These are phyloP conservation scores for Sesia bembeciformis DNA, from an alignment of 2,888 invertebrate genomes.

Conservation along the genomic window DNA sequence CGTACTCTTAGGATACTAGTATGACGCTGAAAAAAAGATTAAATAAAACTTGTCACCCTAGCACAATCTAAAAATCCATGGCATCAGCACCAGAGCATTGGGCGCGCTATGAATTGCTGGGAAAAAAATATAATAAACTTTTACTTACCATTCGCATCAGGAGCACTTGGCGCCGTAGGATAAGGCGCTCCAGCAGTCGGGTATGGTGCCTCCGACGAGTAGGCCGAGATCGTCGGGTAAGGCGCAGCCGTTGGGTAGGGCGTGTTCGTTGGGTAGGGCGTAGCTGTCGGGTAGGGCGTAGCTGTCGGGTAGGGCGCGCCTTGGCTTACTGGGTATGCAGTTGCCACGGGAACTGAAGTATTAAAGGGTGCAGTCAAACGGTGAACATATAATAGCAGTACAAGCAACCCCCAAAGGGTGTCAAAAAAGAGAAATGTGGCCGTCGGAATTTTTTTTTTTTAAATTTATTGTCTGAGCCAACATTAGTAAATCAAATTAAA, in stretches of 20 bases:
- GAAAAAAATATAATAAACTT: neutral
- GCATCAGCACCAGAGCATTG: too few relatives aligned
- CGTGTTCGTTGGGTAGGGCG: constrained; percentile 5
- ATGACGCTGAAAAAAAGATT: too few relatives aligned
- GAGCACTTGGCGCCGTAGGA: constrained; percentile 33
- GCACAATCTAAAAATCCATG: too few relatives aligned
- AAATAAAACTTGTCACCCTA: too few relatives aligned
- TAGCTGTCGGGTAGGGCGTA: constrained; percentile 19
- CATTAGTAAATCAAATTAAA: too few relatives aligned
- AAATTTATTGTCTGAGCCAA: too few relatives aligned
- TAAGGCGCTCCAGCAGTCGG: constrained; percentile 13
- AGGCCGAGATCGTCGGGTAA: constrained; percentile 5
- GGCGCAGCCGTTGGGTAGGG: constrained; percentile 7
- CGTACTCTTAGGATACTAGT: too few relatives aligned
- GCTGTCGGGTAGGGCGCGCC: constrained; percentile 17
- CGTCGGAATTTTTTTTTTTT: too few relatives aligned
- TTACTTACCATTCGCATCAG: constrained; percentile 35
- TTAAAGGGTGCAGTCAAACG: neutral
- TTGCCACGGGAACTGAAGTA: constrained; percentile 10
- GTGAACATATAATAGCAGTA: too few relatives aligned
- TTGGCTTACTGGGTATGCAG: neutral
- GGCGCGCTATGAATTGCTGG: too few relatives aligned
- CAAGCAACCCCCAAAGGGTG: too few relatives aligned
- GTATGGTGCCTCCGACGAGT: constrained; percentile 16
- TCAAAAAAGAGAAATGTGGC: too few relatives aligned